phyloP scores from a whole-genome alignment of 2,113 vertebrate species.

The Sylvia atricapilla region DNA sequence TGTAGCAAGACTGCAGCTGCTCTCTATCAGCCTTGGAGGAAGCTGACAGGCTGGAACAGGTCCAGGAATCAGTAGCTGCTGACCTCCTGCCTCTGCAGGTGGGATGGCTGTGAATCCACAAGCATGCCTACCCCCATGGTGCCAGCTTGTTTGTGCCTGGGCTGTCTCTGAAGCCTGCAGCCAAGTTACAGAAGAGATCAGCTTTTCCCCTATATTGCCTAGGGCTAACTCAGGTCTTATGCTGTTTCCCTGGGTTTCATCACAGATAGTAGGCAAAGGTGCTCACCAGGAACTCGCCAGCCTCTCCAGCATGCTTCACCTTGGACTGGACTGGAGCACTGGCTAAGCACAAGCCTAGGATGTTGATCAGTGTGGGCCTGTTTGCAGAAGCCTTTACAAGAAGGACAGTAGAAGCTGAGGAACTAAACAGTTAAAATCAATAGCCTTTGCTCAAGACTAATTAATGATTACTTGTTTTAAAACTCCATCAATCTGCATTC shows the following conservation, averaged over 20 bases:
- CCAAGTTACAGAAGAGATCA: background rate
- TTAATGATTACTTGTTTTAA: background rate
- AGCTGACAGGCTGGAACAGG: background rate
- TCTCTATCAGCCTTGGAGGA: background rate
- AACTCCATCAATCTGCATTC: background rate
- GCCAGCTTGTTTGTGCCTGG: background rate
- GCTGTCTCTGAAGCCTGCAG: background rate
- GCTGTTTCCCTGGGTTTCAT: background rate
- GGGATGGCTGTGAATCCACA: background rate
- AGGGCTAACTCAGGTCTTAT: background rate
- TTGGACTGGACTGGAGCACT: background rate
- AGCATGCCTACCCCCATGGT: accelerated
- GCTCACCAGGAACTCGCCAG: background rate
- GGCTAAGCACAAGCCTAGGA: background rate
- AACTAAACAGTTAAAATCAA: background rate
- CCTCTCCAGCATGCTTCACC: background rate
- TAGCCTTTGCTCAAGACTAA: background rate
- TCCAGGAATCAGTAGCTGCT: background rate
- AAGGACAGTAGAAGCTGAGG: background rate
- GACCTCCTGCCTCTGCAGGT: background rate
- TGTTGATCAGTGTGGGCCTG: background rate
- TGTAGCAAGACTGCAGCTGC: accelerated
- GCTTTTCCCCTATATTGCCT: background rate
- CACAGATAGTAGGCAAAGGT: background rate
- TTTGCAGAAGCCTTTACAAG: background rate